Base-by-base conservation (phyloP, 2,797 vertebrate genomes). In the Glossophaga mutica region DNA sequence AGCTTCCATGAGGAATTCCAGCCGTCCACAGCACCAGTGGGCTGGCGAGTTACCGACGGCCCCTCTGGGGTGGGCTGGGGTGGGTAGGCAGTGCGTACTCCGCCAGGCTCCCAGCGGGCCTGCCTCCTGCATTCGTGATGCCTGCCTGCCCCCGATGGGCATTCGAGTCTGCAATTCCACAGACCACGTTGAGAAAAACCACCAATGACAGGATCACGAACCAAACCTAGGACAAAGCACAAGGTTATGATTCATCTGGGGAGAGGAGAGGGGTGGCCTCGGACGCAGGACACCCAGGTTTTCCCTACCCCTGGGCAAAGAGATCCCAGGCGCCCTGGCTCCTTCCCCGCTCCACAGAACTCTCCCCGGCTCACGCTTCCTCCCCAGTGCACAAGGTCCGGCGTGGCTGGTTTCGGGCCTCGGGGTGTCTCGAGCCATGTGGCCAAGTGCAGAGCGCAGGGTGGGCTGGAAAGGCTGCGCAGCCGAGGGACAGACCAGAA, bases 331-430 rank as follows among this genome's bases (percentile, higher is more conserved):
- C 2, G 9, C 24, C 46, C 37, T 16, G 55, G 19, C 55, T 79
- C 65, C 42, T 16, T 87, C 44, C 3, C 2, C 1, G 21, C 10
- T 10, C n/a, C 18, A 9, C 18, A 8, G 65, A 7, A n/a, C 2
- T n/a, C 9, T 22, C 14, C 52, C 39, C n/a, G 9, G 2, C 39
- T 46, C 16, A 2, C 4, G 1, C 15, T 22, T 14, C 2, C 1
- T 90, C 50, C 39, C 37, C 10, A 6, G 14, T 9, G 32, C 3
- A 44, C 24, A 6, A 57, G 85, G 65, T 1, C 32, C 16, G 16
- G 46, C 0, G 0, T 5, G 3, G 44, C 16, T 21, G 19, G 32
- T 16, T 82, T 10, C 0, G 2, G 21, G 59, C 55, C 21, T 24
- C 29, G 0, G 46, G 14, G 65, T 0, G 15, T 46, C 55, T 39